These are phyloP conservation scores for Apotomis betuletana DNA, from an alignment of 2,888 invertebrate genomes.

Conservation along the genomic window DNA sequence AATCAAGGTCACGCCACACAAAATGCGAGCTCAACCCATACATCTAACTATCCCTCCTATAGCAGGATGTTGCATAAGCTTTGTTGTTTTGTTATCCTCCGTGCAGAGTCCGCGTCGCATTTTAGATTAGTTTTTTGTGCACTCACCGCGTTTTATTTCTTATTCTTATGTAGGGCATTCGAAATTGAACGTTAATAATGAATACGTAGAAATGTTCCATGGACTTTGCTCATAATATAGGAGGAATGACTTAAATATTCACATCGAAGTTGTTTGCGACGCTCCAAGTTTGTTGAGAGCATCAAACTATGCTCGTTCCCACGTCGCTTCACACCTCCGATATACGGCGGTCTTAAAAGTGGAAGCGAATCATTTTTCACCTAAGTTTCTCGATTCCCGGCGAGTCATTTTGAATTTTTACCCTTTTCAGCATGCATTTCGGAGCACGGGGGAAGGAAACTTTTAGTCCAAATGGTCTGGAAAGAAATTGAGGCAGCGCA, in stretches of 20 bases:
- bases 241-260: slow-evolving; percentile 49
- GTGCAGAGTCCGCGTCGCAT: slow-evolving; percentile 72
- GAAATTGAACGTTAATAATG: slow-evolving; percentile 63
- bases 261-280: slow-evolving; percentile 53
- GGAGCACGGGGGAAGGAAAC: slow-evolving; percentile 62
- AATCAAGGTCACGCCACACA: slow-evolving; percentile 77
- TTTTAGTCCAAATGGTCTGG: slow-evolving; percentile 72
- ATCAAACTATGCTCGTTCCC: slow-evolving; percentile 65
- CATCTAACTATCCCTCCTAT: slow-evolving; percentile 69
- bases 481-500: slow-evolving; percentile 63
- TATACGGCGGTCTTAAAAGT: slow-evolving; percentile 54
- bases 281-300: slow-evolving; percentile 63
- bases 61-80: slow-evolving; percentile 83
- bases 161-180: slow-evolving; percentile 54
- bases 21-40: slow-evolving; percentile 68
- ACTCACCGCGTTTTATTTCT: slow-evolving; percentile 57
- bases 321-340: slow-evolving; percentile 60
- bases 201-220: slow-evolving; percentile 51
- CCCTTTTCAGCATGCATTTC: slow-evolving; percentile 53
- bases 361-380: slow-evolving; percentile 67
- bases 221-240: slow-evolving; percentile 26
- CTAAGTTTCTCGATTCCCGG: slow-evolving; percentile 61
- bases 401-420: slow-evolving; percentile 60
- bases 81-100: slow-evolving; percentile 79
- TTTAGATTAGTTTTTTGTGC: slow-evolving; percentile 79